Evolutionary conservation across 1,140 invertebrate genomes (phyloP).

Genomic region (Portunus trituberculatus): DNA sequence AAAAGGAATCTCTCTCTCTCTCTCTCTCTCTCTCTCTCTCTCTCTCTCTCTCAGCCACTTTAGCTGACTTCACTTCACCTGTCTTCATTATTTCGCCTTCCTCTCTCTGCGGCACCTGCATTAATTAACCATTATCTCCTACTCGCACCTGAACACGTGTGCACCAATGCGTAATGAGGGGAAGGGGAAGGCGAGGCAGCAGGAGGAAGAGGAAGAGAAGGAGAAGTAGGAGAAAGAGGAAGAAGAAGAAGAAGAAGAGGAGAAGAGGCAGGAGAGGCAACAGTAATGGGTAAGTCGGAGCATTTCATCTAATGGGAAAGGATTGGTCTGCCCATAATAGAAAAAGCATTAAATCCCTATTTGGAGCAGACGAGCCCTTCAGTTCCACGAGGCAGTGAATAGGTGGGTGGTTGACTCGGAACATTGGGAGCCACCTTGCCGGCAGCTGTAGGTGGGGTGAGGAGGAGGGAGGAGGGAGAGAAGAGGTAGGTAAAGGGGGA

Average conservation of each 20-base stretch:
- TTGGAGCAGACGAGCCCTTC: not conserved
- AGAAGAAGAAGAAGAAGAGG: not conserved
- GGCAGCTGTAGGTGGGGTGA: no score
- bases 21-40: constrained; percentile 20
- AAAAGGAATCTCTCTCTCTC: not conserved
- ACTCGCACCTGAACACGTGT: not conserved
- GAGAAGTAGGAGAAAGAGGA: not conserved
- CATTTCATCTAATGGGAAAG: constrained; percentile 21
- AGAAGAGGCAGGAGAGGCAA: not conserved
- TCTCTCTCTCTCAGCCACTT: not conserved
- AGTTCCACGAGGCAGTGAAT: no score
- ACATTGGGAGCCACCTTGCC: no score
- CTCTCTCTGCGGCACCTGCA: not conserved
- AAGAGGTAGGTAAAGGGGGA: no score
- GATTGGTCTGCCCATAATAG: not conserved
- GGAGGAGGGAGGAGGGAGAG: no score
- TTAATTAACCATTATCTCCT: constrained; percentile 28
- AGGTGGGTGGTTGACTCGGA: no score
- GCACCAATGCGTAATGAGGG: not conserved
- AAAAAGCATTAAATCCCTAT: not conserved
- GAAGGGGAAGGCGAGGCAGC: not conserved
- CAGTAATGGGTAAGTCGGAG: not conserved
- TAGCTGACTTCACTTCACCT: not conserved
- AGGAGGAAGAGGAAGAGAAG: not conserved
- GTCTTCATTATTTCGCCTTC: not conserved